Conservation (phyloP, 2,888 invertebrate species). For the Brenthis ino region DNA sequence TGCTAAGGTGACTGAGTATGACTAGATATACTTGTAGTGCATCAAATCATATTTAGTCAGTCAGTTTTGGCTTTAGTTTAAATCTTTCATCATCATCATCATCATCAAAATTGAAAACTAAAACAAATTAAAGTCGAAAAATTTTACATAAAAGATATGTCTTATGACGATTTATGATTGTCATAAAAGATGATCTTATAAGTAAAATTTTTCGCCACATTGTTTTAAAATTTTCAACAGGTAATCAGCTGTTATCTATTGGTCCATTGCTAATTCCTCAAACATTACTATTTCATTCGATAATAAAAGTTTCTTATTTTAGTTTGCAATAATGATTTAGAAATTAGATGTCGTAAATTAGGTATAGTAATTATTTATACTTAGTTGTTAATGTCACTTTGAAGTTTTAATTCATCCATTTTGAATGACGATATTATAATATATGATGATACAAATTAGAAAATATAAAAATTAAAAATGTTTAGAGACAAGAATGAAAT, state of each 20-base stretch:
- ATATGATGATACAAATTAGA: background rate
- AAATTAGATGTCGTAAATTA: constrained; percentile 1
- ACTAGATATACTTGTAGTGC: constrained; percentile 2
- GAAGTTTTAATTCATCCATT: background rate
- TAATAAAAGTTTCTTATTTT: background rate
- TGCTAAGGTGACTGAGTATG: background rate
- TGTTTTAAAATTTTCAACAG: background rate
- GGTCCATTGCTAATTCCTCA: no score
- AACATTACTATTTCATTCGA: background rate
- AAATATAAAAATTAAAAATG: constrained; percentile 4
- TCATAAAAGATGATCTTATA: no score
- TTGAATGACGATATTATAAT: background rate
- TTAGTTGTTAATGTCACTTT: background rate
- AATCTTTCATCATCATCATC: no score
- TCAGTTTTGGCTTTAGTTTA: no score
- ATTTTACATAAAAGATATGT: background rate
- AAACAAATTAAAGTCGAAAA: background rate
- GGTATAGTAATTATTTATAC: constrained; percentile 16
- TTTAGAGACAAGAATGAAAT: constrained; percentile 18
- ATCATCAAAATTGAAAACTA: no score
- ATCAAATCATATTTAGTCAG: background rate
- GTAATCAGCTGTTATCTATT: background rate
- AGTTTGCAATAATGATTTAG: constrained; percentile 12
- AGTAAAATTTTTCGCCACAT: no score
- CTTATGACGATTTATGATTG: no score